A percentile compares a stretch with the other conserved stretches of the same genome.
Conservation (phyloP, 2,888 invertebrate species). For the Cremastinae sp. region DNA sequence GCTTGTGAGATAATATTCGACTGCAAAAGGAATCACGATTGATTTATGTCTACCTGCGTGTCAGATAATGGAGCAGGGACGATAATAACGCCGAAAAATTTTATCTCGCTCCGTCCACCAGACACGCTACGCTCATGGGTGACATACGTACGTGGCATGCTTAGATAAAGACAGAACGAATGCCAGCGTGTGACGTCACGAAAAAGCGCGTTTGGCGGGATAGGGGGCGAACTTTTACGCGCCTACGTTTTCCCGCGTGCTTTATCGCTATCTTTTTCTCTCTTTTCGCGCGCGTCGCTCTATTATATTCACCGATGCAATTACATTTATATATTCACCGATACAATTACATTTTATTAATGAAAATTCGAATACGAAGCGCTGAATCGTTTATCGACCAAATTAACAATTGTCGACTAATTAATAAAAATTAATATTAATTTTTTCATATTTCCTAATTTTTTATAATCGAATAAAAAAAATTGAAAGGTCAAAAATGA, state of each 20-base stretch:
- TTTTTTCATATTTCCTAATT: too few relatives aligned
- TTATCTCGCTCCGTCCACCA: neutral
- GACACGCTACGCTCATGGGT: neutral
- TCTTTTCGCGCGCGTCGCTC: neutral
- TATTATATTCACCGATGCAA: neutral
- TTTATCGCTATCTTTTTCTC: conserved; percentile 19
- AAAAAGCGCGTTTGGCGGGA: conserved; percentile 60
- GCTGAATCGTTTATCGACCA: too few relatives aligned
- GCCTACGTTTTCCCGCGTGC: conserved; percentile 77
- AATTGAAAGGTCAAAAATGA: too few relatives aligned
- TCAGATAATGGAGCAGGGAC: neutral
- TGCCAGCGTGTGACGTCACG: conserved; percentile 34
- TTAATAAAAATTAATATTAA: too few relatives aligned
- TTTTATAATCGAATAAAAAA: too few relatives aligned
- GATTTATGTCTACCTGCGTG: neutral
- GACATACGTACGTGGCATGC: conserved; percentile 52
- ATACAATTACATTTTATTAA: too few relatives aligned
- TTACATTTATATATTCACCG: too few relatives aligned
- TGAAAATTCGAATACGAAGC: too few relatives aligned
- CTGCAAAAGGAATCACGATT: neutral
- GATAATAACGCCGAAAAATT: too few relatives aligned
- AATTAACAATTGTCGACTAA: too few relatives aligned
- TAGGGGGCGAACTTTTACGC: conserved; percentile 72
- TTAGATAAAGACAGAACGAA: conserved; percentile 42
- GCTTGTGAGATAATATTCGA: neutral